phyloP scores from a whole-genome alignment of 2,797 vertebrate genomes.

The Propithecus deckenii region DNA sequence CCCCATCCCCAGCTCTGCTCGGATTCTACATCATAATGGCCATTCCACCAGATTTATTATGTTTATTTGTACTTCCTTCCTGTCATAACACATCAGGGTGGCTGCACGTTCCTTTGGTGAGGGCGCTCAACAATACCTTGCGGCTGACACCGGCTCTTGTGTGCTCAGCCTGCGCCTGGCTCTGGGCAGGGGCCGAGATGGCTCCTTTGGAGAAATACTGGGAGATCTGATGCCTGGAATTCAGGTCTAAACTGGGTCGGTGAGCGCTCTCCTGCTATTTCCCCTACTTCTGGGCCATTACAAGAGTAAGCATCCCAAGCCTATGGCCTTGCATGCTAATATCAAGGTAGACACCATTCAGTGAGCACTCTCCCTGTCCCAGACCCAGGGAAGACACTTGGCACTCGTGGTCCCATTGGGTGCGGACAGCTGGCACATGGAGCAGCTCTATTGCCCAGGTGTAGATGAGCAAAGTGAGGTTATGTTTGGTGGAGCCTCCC shows the following conservation, averaged over 20 bases:
- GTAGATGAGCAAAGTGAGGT: not conserved
- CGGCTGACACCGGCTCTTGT: fast-evolving
- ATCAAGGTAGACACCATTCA: fast-evolving
- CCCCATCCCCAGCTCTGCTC: not conserved
- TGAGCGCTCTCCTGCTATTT: fast-evolving
- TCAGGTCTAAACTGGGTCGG: fast-evolving
- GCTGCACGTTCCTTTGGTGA: not conserved
- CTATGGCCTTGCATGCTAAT: not conserved
- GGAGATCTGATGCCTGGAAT: not conserved
- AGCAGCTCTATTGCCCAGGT: not conserved
- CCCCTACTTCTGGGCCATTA: fast-evolving
- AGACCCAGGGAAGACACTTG: not conserved
- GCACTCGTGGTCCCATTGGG: not conserved
- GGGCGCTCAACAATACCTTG: fast-evolving
- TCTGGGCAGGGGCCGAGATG: not conserved
- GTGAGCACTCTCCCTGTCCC: not conserved
- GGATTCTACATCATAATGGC: not conserved
- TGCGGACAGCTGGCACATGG: not conserved
- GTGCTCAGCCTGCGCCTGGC: fast-evolving
- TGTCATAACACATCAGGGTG: not conserved
- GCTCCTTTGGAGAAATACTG: fast-evolving
- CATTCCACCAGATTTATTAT: fast-evolving
- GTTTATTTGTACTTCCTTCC: constrained; percentile 7
- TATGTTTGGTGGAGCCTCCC: not conserved
- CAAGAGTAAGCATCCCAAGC: no score